These are phyloP conservation scores for Paracentrotus lividus DNA, from an alignment of 53 echinoderm and acorn worm genomes.

Conservation along the genomic window DNA sequence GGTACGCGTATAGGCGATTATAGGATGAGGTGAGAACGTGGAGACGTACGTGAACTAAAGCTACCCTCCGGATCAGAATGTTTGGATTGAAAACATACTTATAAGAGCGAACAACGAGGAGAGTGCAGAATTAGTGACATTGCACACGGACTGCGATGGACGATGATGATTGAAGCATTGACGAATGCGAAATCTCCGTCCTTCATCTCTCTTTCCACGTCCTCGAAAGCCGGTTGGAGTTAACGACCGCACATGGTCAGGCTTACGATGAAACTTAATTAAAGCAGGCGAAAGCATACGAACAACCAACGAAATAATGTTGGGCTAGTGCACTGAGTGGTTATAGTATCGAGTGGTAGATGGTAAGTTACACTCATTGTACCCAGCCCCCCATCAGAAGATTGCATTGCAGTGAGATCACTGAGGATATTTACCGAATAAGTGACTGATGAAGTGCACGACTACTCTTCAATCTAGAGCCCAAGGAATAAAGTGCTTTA, in stretches of 20 bases:
- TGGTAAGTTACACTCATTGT: neutral
- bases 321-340: neutral
- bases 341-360: neutral
- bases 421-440: neutral
- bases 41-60: slow-evolving; percentile 75
- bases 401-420: neutral
- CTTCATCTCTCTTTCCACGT: neutral
- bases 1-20: slow-evolving; percentile 73
- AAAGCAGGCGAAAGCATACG: neutral
- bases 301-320: neutral
- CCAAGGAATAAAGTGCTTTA: neutral
- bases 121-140: slow-evolving; percentile 73
- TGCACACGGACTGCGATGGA: slow-evolving; percentile 71
- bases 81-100: slow-evolving; percentile 77
- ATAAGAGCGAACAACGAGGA: slow-evolving; percentile 73
- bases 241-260: slow-evolving; percentile 31
- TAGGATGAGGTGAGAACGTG: slow-evolving; percentile 70
- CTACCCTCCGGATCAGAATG: slow-evolving; percentile 75
- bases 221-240: neutral
- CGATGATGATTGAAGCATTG: slow-evolving; percentile 57
- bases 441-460: neutral
- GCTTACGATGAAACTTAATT: neutral
- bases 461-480: neutral
- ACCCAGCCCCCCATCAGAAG: neutral
- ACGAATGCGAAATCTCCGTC: neutral